phyloP scores from a whole-genome alignment of 2,888 invertebrate genomes.

The Pterostichus madidus region DNA sequence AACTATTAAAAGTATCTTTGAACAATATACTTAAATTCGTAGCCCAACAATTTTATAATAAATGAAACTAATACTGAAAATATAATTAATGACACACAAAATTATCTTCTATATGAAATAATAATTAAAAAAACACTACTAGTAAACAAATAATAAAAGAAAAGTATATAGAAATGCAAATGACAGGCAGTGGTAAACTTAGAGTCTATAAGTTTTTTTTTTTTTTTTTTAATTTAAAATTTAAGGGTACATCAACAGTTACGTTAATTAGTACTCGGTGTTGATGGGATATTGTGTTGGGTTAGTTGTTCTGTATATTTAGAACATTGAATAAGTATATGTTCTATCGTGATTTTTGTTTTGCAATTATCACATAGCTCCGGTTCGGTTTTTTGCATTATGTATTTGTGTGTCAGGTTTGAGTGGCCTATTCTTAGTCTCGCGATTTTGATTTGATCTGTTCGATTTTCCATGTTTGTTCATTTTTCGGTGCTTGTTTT shows the following conservation, averaged over 20 bases:
- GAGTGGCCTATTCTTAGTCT: too few species aligned
- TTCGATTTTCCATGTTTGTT: neutral
- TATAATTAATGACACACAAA: too few species aligned
- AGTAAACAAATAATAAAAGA: too few species aligned
- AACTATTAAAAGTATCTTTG: too few species aligned
- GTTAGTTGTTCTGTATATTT: neutral
- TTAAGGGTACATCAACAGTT: neutral
- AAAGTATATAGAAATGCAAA: too few species aligned
- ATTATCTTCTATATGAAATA: too few species aligned
- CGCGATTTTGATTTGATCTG: neutral
- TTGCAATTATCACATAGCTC: neutral
- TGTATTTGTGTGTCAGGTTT: slow-evolving; percentile 14
- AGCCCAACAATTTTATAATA: too few species aligned
- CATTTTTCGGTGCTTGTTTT: neutral
- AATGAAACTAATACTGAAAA: too few species aligned
- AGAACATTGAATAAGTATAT: neutral
- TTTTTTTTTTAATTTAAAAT: neutral
- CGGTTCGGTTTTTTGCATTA: neutral
- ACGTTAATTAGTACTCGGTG: neutral
- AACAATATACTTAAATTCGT: too few species aligned
- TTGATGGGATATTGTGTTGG: neutral
- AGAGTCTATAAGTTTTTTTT: too few species aligned
- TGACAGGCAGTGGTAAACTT: too few species aligned
- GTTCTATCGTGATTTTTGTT: neutral
- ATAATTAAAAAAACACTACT: too few species aligned